Percentiles rank a stretch among this genome's conserved stretches.
Evolutionary conservation across 2,888 invertebrate species (phyloP).

Genomic region (Lacanobia oleracea): DNA sequence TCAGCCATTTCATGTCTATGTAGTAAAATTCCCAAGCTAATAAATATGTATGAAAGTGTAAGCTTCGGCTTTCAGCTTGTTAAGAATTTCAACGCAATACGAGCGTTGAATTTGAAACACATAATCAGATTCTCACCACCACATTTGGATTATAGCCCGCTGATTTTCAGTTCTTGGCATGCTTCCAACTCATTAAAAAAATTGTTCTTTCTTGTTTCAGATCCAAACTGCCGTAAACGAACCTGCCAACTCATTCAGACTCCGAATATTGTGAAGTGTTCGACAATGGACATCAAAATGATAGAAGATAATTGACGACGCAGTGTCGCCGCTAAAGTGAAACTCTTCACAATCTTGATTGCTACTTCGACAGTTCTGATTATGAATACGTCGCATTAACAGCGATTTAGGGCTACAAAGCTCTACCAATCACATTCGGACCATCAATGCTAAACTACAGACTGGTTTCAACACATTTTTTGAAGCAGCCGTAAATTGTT

Average conservation of each 20-base stretch:
- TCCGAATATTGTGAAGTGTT: conserved; percentile 48
- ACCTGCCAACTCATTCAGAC: conserved; percentile 26
- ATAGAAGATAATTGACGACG: conserved; percentile 84
- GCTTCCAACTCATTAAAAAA: conserved; percentile 51
- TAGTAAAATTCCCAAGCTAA: conserved; percentile 25
- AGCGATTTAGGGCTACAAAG: conserved; percentile 77
- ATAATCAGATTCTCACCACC: conserved; percentile 37
- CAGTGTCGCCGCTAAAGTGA: conserved; percentile 44
- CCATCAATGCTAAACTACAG: conserved; percentile 97
- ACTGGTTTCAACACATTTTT: conserved; percentile 97
- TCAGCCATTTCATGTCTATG: conserved; percentile 8
- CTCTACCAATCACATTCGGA: conserved; percentile 80
- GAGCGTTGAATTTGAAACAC: conserved; percentile 33
- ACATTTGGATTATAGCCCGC: conserved; percentile 17
- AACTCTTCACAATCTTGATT: conserved; percentile 44
- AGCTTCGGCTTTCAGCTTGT: conserved; percentile 21
- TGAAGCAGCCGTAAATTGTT: conserved; percentile 96
- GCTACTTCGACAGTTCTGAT: conserved; percentile 34
- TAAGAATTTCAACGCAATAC: conserved; percentile 32
- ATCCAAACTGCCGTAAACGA: conserved; percentile 49
- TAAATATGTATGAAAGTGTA: conserved; percentile 35
- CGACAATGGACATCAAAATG: conserved; percentile 73
- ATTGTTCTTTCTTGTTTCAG: conserved; percentile 74
- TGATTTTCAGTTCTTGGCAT: conserved; percentile 37
- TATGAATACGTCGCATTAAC: conserved; percentile 70